Evolutionary conservation across 2,888 invertebrate species (phyloP).

Genomic region (Pharmacophagus antenor): DNA sequence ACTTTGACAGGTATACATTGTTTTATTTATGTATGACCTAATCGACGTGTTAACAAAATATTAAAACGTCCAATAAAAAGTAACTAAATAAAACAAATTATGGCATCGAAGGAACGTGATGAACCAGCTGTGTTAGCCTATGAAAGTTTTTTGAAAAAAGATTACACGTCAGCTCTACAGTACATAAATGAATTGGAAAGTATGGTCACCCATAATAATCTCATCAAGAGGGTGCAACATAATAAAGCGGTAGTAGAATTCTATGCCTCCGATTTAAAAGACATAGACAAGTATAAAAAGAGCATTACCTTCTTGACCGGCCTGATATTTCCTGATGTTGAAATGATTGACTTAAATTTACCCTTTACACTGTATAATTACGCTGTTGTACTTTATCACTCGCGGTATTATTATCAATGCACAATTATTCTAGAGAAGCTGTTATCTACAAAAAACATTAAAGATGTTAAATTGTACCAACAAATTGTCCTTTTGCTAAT

Average conservation of each 20-base stretch:
- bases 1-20: background rate
- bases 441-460: constrained; percentile 57
- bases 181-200: constrained; percentile 84
- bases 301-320: constrained; percentile 83
- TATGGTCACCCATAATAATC: constrained; percentile 80
- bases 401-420: constrained; percentile 87
- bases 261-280: constrained; percentile 86
- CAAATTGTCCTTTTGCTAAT: constrained; percentile 62
- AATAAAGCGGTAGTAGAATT: constrained; percentile 93
- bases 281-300: constrained; percentile 86
- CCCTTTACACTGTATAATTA: constrained; percentile 86
- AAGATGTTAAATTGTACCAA: constrained; percentile 62
- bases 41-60: background rate
- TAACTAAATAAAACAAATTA: background rate
- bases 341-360: constrained; percentile 57
- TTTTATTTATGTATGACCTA: constrained; percentile 4
- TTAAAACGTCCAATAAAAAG: background rate
- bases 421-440: constrained; percentile 66
- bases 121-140: constrained; percentile 83
- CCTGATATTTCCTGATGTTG: constrained; percentile 68
- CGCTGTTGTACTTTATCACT: constrained; percentile 88
- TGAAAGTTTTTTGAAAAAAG: constrained; percentile 83
- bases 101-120: constrained; percentile 39
- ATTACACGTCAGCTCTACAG: constrained; percentile 82
- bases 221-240: constrained; percentile 84